phyloP scores from a whole-genome alignment of 2,888 invertebrate species.

The Crematogaster levior region DNA sequence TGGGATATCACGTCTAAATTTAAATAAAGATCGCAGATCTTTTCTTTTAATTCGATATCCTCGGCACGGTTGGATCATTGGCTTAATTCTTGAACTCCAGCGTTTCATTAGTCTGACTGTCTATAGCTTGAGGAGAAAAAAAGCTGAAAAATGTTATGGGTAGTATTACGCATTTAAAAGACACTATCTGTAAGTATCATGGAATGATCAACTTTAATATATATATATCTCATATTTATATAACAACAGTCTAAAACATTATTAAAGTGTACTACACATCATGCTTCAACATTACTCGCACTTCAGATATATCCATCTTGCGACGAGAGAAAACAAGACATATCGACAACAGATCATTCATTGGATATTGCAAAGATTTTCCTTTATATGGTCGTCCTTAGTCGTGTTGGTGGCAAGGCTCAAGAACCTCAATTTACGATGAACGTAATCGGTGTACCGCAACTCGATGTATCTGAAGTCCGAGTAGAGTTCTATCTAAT shows the following conservation, averaged over 20 bases:
- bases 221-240: slow-evolving; percentile 37
- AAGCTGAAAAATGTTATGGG: slow-evolving; percentile 84
- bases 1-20: slow-evolving; percentile 29
- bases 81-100: slow-evolving; percentile 80
- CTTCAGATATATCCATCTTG: slow-evolving; percentile 64
- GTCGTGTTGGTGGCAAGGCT: slow-evolving; percentile 74
- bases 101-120: slow-evolving; percentile 74
- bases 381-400: slow-evolving; percentile 59
- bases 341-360: slow-evolving; percentile 52
- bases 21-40: slow-evolving; percentile 2
- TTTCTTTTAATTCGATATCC: slow-evolving; percentile 42
- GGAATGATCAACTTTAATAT: slow-evolving; percentile 50
- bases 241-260: slow-evolving; percentile 55
- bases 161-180: slow-evolving; percentile 70
- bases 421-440: slow-evolving; percentile 75
- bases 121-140: slow-evolving; percentile 82
- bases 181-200: slow-evolving; percentile 40
- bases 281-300: slow-evolving; percentile 59
- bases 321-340: not conserved
- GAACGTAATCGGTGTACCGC: slow-evolving; percentile 73
- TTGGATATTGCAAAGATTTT: slow-evolving; percentile 73
- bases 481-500: slow-evolving; percentile 81
- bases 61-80: slow-evolving; percentile 60
- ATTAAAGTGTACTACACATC: slow-evolving; percentile 61
- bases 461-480: slow-evolving; percentile 80